Evolutionary conservation across 2,797 vertebrate species (phyloP).

Genomic region (Hippoglossus hippoglossus): DNA sequence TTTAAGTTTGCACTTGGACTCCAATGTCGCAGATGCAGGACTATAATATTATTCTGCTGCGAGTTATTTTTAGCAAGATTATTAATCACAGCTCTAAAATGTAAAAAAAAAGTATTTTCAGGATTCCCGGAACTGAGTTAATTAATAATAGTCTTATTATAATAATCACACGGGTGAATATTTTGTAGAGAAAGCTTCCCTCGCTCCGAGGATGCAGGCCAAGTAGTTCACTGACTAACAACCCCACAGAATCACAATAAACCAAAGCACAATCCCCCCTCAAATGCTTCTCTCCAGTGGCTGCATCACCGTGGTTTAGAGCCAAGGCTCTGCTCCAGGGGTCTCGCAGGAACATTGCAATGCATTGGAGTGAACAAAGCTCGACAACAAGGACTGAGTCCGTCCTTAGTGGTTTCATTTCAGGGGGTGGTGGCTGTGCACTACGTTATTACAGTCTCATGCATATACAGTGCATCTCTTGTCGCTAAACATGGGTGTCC

Average conservation of each 20-base stretch:
- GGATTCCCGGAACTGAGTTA: slow-evolving; percentile 51
- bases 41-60: slow-evolving; percentile 17
- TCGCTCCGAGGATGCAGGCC: slow-evolving; percentile 45
- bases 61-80: slow-evolving; percentile 32
- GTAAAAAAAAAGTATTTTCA: slow-evolving; percentile 50
- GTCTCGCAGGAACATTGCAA: slow-evolving; percentile 54
- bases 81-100: slow-evolving; percentile 36
- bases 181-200: slow-evolving; percentile 40
- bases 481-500: slow-evolving; percentile 7
- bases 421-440: slow-evolving; percentile 3
- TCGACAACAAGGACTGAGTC: slow-evolving; percentile 28
- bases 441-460: slow-evolving; percentile 23
- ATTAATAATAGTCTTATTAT: slow-evolving; percentile 47
- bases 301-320: slow-evolving; percentile 53
- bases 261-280: slow-evolving; percentile 49
- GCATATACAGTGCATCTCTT: slow-evolving; percentile 17
- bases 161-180: slow-evolving; percentile 46
- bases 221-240: slow-evolving; percentile 63
- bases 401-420: slow-evolving; percentile 30
- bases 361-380: slow-evolving; percentile 52
- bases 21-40: slow-evolving; percentile 31
- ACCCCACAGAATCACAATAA: slow-evolving; percentile 58
- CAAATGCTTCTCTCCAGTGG: slow-evolving; percentile 68
- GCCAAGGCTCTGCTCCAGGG: slow-evolving; percentile 57
- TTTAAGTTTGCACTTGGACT: not conserved